Evolutionary conservation across 1,140 invertebrate genomes (phyloP).

Genomic region (Drosophila albomicans): DNA sequence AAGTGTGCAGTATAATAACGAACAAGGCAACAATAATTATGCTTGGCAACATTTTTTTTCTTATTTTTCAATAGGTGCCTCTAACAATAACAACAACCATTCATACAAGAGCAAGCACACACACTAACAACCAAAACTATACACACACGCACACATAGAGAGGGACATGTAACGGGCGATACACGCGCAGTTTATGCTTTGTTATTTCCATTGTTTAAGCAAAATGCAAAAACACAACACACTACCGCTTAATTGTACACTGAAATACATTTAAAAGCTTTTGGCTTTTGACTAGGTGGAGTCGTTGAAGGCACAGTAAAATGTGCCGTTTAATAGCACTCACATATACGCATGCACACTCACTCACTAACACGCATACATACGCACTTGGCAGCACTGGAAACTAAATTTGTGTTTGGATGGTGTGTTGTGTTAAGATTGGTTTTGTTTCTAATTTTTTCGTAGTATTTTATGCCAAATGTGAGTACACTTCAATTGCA

Average conservation of each 20-base stretch:
- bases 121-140: constrained; percentile 14
- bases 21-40: constrained; percentile 32
- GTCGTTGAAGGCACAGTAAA: constrained; percentile 37
- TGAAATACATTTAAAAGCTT: constrained; percentile 23
- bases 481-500: constrained; percentile 2
- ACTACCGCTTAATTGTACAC: constrained; percentile 35
- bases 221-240: constrained; percentile 1
- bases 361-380: constrained; percentile 15
- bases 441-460: constrained; percentile 12
- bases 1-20: constrained; percentile 18
- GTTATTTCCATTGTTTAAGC: constrained; percentile 54
- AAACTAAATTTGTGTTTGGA: constrained; percentile 36
- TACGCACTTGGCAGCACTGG: constrained; percentile 30
- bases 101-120: constrained; percentile 28
- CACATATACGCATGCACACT: constrained; percentile 13
- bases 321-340: constrained; percentile 54
- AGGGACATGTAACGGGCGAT: constrained; percentile 18
- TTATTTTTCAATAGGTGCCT: constrained; percentile 46
- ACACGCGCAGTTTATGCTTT: constrained; percentile 54
- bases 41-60: constrained; percentile 55
- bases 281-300: constrained; percentile 17
- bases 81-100: constrained; percentile 71
- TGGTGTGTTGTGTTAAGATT: constrained; percentile 19
- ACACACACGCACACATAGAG: constrained; percentile 23
- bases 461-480: constrained; percentile 8